Evolutionary conservation across 1,140 invertebrate genomes (phyloP).

Genomic region (Eurosta solidaginis): DNA sequence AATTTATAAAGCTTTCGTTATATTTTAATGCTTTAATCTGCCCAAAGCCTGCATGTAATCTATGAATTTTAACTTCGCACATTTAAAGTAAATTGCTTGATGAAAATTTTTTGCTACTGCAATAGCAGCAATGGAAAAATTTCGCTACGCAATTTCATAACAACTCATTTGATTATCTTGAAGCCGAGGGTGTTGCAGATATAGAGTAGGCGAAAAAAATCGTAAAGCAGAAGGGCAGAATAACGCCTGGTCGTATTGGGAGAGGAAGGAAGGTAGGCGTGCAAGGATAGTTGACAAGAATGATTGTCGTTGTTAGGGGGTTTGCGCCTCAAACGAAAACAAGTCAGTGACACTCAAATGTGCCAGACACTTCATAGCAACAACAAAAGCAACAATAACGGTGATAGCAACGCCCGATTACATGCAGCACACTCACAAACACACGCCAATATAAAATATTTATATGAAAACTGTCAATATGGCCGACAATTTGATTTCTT

Average conservation of each 20-base stretch:
- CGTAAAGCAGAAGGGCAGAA: not conserved
- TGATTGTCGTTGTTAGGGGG: conserved; percentile 26
- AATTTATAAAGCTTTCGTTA: too few relatives aligned
- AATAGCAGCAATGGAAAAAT: not conserved
- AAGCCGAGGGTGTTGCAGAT: not conserved
- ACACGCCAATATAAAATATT: not conserved
- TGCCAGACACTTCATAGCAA: conserved; percentile 17
- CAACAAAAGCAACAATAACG: conserved; percentile 35
- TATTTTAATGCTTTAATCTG: too few relatives aligned
- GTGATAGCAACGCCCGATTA: not conserved
- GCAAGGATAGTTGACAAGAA: not conserved
- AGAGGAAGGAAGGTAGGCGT: not conserved
- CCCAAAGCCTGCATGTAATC: too few relatives aligned
- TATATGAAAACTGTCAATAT: conserved; percentile 21
- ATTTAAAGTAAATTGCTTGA: too few relatives aligned
- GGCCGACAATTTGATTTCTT: conserved; percentile 13
- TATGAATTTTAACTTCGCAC: too few relatives aligned
- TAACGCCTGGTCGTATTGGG: too few relatives aligned
- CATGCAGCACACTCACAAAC: not conserved
- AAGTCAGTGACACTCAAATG: conserved; percentile 47
- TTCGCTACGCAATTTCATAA: conserved; percentile 11
- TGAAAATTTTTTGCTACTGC: not conserved
- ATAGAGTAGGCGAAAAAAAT: not conserved
- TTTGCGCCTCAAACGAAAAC: conserved; percentile 49
- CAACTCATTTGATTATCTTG: conserved; percentile 15